Base-by-base conservation (phyloP, 1,140 invertebrate genomes). In the Antheraea pernyi region DNA sequence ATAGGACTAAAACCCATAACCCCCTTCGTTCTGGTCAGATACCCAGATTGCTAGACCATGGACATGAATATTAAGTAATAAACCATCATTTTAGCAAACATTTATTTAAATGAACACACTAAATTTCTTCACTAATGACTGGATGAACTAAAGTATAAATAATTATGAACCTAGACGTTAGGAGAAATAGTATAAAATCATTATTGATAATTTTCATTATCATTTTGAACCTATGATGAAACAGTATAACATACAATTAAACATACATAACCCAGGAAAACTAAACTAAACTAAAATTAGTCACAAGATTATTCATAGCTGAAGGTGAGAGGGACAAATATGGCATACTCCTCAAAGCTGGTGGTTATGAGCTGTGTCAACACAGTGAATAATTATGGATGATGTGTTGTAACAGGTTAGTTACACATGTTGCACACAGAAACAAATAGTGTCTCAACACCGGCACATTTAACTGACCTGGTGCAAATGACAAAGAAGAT, bases 391-490 rank as follows among this genome's bases (percentile, higher is more conserved):
- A 70, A 62, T 70, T 78, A 72, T 70, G 72, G 69, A 77, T 78
- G 75, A 80, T 80, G 72, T 60, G 70, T 84, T 83, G 78, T 71
- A 85, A 83, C 79, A 87, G 81, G 88, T 91, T 92, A 92, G 88
- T 92, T 85, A 92, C 90, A 91, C 84, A 88, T 86, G 82, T 91
- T 79, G 83, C 88, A 90, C 90, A 91, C 83, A 86, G 78, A 87
- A 88, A 89, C 84, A 81, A 81, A 78, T 69, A 82, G 78, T 86
- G 88, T 91, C 22, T 30, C 86, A 85, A 83, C 79, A 74, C 84
- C 79, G 81, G 83, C 83, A 89, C 89, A 94, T 95, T 94, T 91
- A 96, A 96, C 94, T 95, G 94, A 92, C 96, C 95, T 93, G 95
- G 95, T 92, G 96, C 95, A 93, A 95, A 96, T 90, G 95, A 96